A percentile compares a stretch with the other conserved stretches of the same genome.
These are phyloP conservation scores for Tetramorium parvispinum DNA, from an alignment of 1,140 invertebrate genomes.

Conservation along the genomic window DNA sequence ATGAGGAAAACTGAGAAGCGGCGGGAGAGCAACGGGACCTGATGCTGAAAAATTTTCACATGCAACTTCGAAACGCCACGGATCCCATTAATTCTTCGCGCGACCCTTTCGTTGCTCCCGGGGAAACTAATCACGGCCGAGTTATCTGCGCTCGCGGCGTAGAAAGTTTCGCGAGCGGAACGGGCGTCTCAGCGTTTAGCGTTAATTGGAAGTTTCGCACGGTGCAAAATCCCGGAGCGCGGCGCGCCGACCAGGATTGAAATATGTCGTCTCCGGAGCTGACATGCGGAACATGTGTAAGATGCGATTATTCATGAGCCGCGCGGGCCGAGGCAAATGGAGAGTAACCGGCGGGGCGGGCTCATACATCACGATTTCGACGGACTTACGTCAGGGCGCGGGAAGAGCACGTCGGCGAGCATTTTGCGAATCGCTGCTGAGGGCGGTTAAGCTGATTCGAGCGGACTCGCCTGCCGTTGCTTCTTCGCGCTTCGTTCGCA, in stretches of 20 bases:
- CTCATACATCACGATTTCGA: conserved; percentile 48
- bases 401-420: conserved; percentile 32
- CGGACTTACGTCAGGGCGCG: conserved; percentile 23
- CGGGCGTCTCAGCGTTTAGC: conserved; percentile 12
- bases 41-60: not conserved
- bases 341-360: not conserved
- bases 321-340: conserved; percentile 24
- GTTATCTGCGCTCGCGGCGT: not conserved
- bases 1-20: not conserved
- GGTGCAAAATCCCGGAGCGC: not conserved
- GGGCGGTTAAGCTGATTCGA: conserved; percentile 33
- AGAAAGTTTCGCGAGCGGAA: conserved; percentile 9
- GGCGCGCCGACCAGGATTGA: conserved; percentile 18
- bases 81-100: conserved; percentile 28
- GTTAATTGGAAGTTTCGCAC: conserved; percentile 46
- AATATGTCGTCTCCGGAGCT: conserved; percentile 40
- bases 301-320: conserved; percentile 27
- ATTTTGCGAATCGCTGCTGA: conserved; percentile 37
- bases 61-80: not conserved
- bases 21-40: not conserved
- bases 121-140: conserved; percentile 11
- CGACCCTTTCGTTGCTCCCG: not conserved
- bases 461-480: not conserved
- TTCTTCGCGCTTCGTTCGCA: conserved; percentile 25
- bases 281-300: conserved; percentile 43